Evolutionary conservation across 2,797 vertebrate species (phyloP), one percentile per base, ranked within the genome.

Genomic region (Caiman crocodilus): DNA sequence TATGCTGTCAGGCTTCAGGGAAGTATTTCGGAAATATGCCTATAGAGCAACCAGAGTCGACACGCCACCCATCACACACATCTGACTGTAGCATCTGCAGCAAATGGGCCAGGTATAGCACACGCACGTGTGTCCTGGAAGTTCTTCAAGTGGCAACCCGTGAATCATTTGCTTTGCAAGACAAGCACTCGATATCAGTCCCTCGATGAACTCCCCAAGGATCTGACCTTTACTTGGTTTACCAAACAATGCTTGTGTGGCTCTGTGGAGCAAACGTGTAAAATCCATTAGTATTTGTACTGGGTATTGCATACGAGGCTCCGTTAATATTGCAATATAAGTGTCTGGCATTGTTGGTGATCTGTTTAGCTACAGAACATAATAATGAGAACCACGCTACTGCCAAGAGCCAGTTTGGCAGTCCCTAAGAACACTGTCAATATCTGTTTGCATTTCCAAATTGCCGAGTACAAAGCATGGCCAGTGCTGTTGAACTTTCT

Each of bases 31-130:
- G 55, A 20, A 42, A 60, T 13, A 6, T 2, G 55, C 9, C n/a
- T n/a, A 30, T 61, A 73, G 15, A 71, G 21, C 13, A 14, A 12
- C 4, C 6, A 32, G 71, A 71, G 65, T 18, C 2, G 1, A 57
- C 0, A 1, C 28, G 20, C 32, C 42, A 50, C 42, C 30, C 2
- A 0, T 26, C 73, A 14, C 69, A 32, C 17, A 5, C 3, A 10
- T 55, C 10, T 2, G 18, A 12, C 35, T 16, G 1, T 23, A 26
- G 64, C 3, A 71, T 76, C 56, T 21, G 17, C 2, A 1, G 0
- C 5, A 11, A 23, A 7, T 0, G 4, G 78, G 16, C 55, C 74
- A 74, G 59, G 35, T 3, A 0, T 1, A 50, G 82, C 16, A 35
- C 76, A 26, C 26, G 67, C 32, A 71, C 23, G 42, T 35, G 14